These are phyloP conservation scores for Syngnathoides biaculeatus DNA, from an alignment of 2,113 vertebrate species.

Conservation along the genomic window DNA sequence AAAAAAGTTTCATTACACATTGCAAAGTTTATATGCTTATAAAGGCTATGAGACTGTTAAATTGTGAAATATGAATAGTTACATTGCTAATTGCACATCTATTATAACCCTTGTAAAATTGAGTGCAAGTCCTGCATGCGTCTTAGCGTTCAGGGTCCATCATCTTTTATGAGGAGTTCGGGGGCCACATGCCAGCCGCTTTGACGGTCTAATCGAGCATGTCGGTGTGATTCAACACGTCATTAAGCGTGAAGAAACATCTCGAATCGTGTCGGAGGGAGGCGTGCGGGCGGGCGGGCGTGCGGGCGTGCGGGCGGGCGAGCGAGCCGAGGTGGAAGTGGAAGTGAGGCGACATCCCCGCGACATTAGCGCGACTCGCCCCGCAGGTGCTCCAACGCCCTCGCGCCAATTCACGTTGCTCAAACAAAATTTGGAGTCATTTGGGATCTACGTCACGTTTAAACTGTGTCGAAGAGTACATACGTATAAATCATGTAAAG, in stretches of 20 bases:
- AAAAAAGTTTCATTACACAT: background rate
- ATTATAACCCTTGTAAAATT: too few species aligned
- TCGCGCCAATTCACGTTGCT: too few species aligned
- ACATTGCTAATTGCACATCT: background rate
- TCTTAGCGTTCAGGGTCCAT: slow-evolving; percentile 32
- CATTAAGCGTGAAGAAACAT: slow-evolving; percentile 51
- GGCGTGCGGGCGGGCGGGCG: slow-evolving; percentile 54
- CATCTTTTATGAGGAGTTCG: slow-evolving; percentile 38
- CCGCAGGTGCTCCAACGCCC: slow-evolving; percentile 30
- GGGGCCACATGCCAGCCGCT: slow-evolving; percentile 55
- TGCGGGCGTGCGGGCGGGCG: too few species aligned
- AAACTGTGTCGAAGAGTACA: background rate
- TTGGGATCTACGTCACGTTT: background rate
- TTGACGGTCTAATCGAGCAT: slow-evolving; percentile 63
- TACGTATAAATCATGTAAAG: too few species aligned
- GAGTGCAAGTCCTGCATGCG: background rate
- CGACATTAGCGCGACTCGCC: slow-evolving; percentile 8
- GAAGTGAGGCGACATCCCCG: slow-evolving; percentile 24
- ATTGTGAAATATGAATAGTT: background rate
- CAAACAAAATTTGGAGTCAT: background rate
- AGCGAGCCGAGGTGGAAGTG: slow-evolving; percentile 36
- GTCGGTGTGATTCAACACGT: slow-evolving; percentile 53
- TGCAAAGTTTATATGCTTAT: too few species aligned
- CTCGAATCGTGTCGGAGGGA: slow-evolving; percentile 54
- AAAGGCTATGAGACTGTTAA: background rate